phyloP scores from a whole-genome alignment of 2,113 vertebrate genomes.

The Dipodomys stephensi region DNA sequence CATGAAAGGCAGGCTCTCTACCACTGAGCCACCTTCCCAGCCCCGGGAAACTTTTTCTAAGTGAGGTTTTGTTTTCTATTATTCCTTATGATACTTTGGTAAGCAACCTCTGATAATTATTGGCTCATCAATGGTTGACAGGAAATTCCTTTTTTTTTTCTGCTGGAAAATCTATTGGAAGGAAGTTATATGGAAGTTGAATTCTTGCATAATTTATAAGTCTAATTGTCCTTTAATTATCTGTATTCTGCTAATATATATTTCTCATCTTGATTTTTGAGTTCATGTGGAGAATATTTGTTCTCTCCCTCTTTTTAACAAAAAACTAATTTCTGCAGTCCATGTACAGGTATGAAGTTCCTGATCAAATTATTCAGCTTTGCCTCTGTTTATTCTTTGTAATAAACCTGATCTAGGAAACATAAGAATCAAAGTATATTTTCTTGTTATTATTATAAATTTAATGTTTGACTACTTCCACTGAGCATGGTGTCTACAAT shows the following conservation, averaged over 20 bases:
- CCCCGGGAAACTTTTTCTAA: too few relatives aligned
- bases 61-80: too few relatives aligned
- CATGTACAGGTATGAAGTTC: neutral
- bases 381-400: neutral
- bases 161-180: neutral
- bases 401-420: neutral
- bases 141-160: neutral
- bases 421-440: neutral
- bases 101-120: neutral
- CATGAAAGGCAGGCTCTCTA: too few relatives aligned
- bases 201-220: neutral
- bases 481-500: neutral
- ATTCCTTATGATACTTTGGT: neutral
- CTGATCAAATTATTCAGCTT: neutral
- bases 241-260: neutral
- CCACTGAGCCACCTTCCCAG: too few relatives aligned
- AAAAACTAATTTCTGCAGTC: neutral
- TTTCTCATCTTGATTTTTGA: neutral
- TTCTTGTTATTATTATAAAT: neutral
- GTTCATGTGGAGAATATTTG: neutral
- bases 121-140: neutral
- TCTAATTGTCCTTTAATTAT: neutral
- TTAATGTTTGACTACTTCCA: neutral
- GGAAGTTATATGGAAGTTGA: neutral
- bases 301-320: neutral